Conservation (phyloP, 2,113 vertebrate genomes). For the Nothoprocta pentlandii region DNA sequence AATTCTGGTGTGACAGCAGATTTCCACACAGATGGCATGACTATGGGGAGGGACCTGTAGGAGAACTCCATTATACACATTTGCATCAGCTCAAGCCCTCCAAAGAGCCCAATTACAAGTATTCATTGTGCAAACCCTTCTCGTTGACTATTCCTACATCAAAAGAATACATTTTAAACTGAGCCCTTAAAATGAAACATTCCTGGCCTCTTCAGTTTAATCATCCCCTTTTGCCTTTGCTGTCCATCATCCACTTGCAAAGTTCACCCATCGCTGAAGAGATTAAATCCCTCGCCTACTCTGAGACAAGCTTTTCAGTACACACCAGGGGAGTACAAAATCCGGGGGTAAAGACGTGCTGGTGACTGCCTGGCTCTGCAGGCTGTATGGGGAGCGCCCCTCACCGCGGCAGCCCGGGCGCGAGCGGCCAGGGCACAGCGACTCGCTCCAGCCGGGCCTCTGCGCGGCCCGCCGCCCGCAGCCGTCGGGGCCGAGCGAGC, state of each 20-base stretch:
- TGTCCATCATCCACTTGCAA: background rate
- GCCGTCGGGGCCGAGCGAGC: too few relatives aligned
- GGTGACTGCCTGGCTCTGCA: background rate
- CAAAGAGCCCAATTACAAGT: too few relatives aligned
- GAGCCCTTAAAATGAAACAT: background rate
- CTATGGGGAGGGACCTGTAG: background rate
- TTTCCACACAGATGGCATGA: background rate
- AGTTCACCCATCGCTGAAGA: background rate
- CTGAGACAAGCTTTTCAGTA: background rate
- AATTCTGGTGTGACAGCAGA: background rate
- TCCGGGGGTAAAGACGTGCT: background rate
- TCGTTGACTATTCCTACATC: background rate
- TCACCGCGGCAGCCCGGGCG: background rate
- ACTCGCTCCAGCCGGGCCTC: background rate
- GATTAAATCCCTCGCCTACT: background rate
- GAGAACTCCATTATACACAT: background rate
- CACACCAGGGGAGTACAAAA: background rate
- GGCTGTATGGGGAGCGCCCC: background rate
- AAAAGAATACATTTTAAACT: rapidly evolving
- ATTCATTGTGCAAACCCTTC: background rate
- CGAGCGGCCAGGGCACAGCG: rapidly evolving
- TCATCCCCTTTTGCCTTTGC: rapidly evolving
- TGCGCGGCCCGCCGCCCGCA: background rate
- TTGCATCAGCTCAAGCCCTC: rapidly evolving
- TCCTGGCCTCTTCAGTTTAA: background rate